Conservation (phyloP, 2,888 invertebrate genomes). For the Frankliniella intonsa region DNA sequence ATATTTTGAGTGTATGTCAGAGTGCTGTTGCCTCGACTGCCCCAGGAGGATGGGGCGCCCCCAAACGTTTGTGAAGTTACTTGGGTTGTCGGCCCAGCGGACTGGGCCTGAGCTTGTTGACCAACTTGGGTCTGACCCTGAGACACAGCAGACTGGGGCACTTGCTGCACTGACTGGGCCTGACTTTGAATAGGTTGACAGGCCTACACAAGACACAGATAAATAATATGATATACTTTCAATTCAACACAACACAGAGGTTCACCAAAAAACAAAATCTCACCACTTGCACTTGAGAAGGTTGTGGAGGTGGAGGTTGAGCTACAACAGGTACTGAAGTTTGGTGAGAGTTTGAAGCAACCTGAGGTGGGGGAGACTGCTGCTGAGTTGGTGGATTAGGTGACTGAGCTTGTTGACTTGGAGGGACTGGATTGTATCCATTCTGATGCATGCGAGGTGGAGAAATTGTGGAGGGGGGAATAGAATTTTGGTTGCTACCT, state of each 20-base stretch:
- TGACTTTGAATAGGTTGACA: slow-evolving; percentile 25
- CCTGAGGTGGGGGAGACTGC: slow-evolving; percentile 43
- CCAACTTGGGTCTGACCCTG: slow-evolving; percentile 41
- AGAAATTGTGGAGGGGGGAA: not conserved
- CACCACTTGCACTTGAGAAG: slow-evolving; percentile 28
- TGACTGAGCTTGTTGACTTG: slow-evolving; percentile 3
- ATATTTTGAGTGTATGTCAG: slow-evolving; percentile 88
- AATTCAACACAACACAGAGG: not conserved
- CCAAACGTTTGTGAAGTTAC: slow-evolving; percentile 43
- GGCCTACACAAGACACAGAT: slow-evolving; percentile 7
- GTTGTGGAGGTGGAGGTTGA: slow-evolving; percentile 30
- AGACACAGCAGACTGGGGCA: slow-evolving; percentile 42
- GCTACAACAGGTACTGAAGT: slow-evolving; percentile 31
- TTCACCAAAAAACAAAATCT: not conserved
- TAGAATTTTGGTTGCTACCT: not conserved
- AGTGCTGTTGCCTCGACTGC: slow-evolving; percentile 73
- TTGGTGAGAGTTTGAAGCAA: not conserved
- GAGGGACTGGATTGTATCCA: not conserved
- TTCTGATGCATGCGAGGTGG: slow-evolving; percentile 11
- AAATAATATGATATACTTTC: not conserved
- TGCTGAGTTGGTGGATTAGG: slow-evolving; percentile 34
- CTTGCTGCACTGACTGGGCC: slow-evolving; percentile 32
- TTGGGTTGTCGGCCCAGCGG: slow-evolving; percentile 39
- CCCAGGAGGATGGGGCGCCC: slow-evolving; percentile 66
- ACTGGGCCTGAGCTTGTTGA: not conserved